Conservation (phyloP, 2,797 vertebrate genomes). For the Gadopsis marmoratus region DNA sequence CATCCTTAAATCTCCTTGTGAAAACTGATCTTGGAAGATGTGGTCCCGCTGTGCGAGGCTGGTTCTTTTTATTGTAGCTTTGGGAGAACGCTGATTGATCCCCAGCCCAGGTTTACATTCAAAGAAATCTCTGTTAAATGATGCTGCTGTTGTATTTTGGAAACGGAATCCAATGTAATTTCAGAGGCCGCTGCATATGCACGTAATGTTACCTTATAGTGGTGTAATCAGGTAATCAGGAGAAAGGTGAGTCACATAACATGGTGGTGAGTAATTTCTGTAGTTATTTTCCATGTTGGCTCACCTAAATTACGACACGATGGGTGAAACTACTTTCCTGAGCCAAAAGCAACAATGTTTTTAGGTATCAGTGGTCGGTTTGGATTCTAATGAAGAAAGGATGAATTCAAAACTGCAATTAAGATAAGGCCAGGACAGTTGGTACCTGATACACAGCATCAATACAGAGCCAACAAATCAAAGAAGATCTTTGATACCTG, state of each 20-base stretch:
- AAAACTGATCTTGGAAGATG: constrained; percentile 1
- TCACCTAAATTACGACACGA: constrained; percentile 65
- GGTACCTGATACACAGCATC: constrained; percentile 14
- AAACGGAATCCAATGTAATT: constrained; percentile 7
- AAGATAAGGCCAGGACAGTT: constrained; percentile 19
- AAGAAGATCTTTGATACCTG: constrained; percentile 32
- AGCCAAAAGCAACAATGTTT: constrained; percentile 39
- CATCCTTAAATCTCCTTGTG: background rate
- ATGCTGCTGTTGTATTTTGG: constrained; percentile 29
- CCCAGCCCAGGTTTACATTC: background rate
- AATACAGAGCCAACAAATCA: constrained; percentile 21
- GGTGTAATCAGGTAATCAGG: constrained; percentile 55
- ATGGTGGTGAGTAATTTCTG: constrained; percentile 71
- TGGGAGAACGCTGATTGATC: background rate
- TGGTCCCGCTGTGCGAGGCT: constrained; percentile 1
- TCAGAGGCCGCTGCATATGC: background rate
- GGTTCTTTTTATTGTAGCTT: constrained; percentile 6
- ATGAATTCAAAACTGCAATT: constrained; percentile 9
- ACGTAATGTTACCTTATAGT: constrained; percentile 36
- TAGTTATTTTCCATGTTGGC: constrained; percentile 80
- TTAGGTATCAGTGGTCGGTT: background rate
- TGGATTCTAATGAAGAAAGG: background rate
- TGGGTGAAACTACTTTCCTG: constrained; percentile 60
- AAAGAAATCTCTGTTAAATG: background rate
- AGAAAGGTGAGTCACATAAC: constrained; percentile 77